Conservation (phyloP, 2,888 invertebrate genomes). For the Clivina fossor region DNA sequence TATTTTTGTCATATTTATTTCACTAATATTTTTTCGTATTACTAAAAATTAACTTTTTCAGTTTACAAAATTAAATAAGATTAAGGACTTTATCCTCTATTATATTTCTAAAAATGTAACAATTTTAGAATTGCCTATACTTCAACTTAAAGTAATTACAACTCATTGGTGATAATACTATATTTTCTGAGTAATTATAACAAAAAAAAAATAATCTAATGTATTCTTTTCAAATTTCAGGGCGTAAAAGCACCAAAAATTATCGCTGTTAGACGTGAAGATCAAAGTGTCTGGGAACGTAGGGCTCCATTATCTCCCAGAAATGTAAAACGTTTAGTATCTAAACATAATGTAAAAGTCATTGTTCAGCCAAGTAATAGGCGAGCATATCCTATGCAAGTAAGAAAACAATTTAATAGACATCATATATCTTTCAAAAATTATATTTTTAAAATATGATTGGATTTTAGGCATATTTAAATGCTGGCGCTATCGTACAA, state of each 20-base stretch:
- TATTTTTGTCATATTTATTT: no score
- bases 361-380: slow-evolving; percentile 98
- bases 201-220: not conserved
- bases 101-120: no score
- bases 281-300: slow-evolving; percentile 94
- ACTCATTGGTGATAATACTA: no score
- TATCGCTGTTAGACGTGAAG: slow-evolving; percentile 86
- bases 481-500: slow-evolving; percentile 88
- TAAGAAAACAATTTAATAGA: slow-evolving; percentile 39
- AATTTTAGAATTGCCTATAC: no score
- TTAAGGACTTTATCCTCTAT: no score
- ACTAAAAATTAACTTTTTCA: no score
- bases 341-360: slow-evolving; percentile 83
- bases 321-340: slow-evolving; percentile 84
- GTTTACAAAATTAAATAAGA: no score
- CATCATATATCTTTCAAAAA: not conserved
- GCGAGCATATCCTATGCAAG: slow-evolving; percentile 96
- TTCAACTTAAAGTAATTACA: no score
- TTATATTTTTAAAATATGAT: slow-evolving; percentile 21
- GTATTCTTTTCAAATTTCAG: slow-evolving; percentile 27
- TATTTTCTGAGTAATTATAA: not conserved
- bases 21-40: no score
- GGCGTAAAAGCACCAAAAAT: slow-evolving; percentile 55
- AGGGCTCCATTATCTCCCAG: slow-evolving; percentile 91
- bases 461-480: slow-evolving; percentile 76